Conservation (phyloP, 1,140 invertebrate genomes). For the roundworm (Caenorhabditis elegans) region DNA sequence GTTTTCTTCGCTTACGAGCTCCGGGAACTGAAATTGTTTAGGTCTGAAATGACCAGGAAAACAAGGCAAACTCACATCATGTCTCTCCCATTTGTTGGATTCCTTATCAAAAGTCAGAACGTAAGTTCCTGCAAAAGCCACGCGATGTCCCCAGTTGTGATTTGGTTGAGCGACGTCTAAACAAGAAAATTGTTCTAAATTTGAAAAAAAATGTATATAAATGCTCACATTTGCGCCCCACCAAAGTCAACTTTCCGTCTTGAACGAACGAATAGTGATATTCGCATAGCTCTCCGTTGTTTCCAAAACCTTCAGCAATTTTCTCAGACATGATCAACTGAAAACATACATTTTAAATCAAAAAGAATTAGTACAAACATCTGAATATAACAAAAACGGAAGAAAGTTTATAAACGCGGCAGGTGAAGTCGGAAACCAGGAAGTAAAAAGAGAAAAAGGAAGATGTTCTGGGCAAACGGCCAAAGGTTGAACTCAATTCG, state of each 20-base stretch:
- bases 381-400: neutral
- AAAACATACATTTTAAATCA: neutral
- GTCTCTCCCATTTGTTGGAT: slow-evolving; percentile 4
- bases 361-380: neutral
- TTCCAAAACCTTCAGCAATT: slow-evolving; percentile 10
- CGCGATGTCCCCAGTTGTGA: slow-evolving; percentile 31
- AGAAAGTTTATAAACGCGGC: neutral
- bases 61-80: neutral
- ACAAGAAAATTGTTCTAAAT: neutral
- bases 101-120: slow-evolving; percentile 16
- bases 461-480: neutral
- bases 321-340: neutral
- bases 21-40: neutral
- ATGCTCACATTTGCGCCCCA: neutral
- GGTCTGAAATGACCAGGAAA: neutral
- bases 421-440: neutral
- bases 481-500: neutral
- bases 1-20: neutral
- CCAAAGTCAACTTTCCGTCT: slow-evolving; percentile 1
- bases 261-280: neutral
- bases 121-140: slow-evolving; percentile 8
- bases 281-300: neutral
- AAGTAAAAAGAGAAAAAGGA: neutral
- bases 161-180: neutral
- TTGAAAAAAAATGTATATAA: neutral